Evolutionary conservation across 2,113 vertebrate species (phyloP), one percentile per base, ranked within the genome.

Genomic region (Triplophysa tibetana): DNA sequence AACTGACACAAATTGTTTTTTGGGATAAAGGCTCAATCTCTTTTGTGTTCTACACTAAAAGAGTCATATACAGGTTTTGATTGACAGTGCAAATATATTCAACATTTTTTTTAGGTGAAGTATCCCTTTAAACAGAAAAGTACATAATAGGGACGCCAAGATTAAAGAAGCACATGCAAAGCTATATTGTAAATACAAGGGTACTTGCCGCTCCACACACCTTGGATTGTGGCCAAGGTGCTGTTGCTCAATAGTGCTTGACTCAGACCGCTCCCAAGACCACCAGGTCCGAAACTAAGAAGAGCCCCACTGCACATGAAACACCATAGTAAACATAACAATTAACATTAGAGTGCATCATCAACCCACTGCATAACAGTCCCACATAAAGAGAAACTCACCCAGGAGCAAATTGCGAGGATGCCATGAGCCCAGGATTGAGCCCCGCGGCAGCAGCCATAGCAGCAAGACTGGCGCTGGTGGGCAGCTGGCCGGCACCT

Each of bases 221-320:
- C 98, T 98, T 98, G 97, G 91, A 99, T 98, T 78, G 97, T 98
- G 87, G 97, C 98, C 92, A 99, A 94, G 75, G 97, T 98, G 89
- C 95, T 99, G 93, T 97, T 99, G 90, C 95, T 98, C 97, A 99
- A 95, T 87, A 99, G 92, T 87, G 97, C 96, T 0, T 97, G 96
- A 91, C 95, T 95, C 88, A 98, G 92, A 17, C 95, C 95, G 81
- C 95, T 90, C 81, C 98, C 92, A 81, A 99, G 93, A 62, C 94
- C 94, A 82, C 96, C 95, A 77, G 96, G 95, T 86, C 94, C 92
- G 90, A 99, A 93, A 86, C 97, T 99, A 85, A 99, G 94, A 91
- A 99, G 93, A 91, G 98, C 96, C 83, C 98, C 95, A 90, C 97
- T 99, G 91, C 89, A 86, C 66, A 70, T 24, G 11, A 86, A 23